These are phyloP conservation scores for Yponomeuta malinellus DNA, from an alignment of 2,888 invertebrate species.

Conservation along the genomic window DNA sequence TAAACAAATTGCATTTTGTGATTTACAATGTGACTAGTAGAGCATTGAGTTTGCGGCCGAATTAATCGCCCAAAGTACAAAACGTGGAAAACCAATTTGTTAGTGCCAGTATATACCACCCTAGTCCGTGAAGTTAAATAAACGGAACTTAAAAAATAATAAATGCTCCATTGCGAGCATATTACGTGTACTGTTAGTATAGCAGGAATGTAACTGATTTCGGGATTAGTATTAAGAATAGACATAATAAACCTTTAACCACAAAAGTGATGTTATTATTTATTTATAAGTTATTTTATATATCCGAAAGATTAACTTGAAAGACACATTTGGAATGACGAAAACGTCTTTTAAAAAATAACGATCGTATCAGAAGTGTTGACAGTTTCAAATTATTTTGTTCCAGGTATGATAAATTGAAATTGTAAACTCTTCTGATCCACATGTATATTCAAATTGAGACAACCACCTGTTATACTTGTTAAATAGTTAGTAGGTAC, in stretches of 20 bases:
- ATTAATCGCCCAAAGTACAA: background rate
- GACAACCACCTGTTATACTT: background rate
- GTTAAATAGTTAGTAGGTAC: background rate
- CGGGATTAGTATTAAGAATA: background rate
- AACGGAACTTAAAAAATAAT: no score
- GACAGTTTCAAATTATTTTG: no score
- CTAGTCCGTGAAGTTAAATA: background rate
- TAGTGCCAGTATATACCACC: conserved; percentile 11
- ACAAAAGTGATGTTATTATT: background rate
- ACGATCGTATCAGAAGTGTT: no score
- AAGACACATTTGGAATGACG: no score
- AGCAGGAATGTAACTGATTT: background rate
- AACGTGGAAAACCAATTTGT: conserved; percentile 9
- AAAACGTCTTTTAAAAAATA: no score
- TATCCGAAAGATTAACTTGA: background rate
- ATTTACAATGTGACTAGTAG: conserved; percentile 9
- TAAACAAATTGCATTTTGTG: conserved; percentile 9
- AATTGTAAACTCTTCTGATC: background rate
- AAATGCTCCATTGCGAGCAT: no score
- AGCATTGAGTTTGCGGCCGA: conserved; percentile 4
- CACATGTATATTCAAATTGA: background rate
- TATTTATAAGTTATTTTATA: background rate
- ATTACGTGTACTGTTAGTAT: background rate
- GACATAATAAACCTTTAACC: background rate
- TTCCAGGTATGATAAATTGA: no score